These are phyloP conservation scores for Dolichomitus sp. DNA, from an alignment of 2,888 invertebrate species.

Conservation along the genomic window DNA sequence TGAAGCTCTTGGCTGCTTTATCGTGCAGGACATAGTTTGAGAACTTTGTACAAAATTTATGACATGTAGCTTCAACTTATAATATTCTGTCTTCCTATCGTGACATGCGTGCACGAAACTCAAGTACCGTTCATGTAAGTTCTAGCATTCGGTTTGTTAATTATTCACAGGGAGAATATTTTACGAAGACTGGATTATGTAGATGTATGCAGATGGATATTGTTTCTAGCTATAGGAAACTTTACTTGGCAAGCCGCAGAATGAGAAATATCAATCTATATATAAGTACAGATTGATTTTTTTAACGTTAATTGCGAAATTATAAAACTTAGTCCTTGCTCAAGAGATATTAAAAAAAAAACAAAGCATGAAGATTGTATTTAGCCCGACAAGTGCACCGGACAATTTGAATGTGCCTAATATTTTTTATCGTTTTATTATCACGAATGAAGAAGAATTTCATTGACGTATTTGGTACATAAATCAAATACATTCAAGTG, in stretches of 20 bases:
- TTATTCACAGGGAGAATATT: too few species aligned
- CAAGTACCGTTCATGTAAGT: not conserved
- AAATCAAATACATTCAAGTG: constrained; percentile 66
- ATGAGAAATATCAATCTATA: too few species aligned
- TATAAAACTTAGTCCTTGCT: too few species aligned
- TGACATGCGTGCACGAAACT: not conserved
- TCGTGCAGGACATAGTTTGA: not conserved
- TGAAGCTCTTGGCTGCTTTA: not conserved
- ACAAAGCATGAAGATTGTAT: constrained; percentile 50
- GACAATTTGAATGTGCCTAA: constrained; percentile 11
- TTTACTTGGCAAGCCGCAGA: too few species aligned
- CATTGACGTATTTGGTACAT: constrained; percentile 12
- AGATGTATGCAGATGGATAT: too few species aligned
- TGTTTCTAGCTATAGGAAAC: too few species aligned
- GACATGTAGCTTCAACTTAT: too few species aligned
- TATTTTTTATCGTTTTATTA: not conserved
- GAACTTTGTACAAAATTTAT: not conserved
- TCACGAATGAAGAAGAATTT: not conserved
- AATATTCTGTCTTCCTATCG: not conserved
- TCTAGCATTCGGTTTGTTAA: too few species aligned
- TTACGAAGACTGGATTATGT: too few species aligned
- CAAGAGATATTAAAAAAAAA: not conserved
- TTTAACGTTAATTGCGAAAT: too few species aligned
- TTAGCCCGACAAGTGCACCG: constrained; percentile 37
- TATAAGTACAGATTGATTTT: too few species aligned